Conservation (phyloP, 2,797 vertebrate genomes). For the Sebastes ruberrimus region DNA sequence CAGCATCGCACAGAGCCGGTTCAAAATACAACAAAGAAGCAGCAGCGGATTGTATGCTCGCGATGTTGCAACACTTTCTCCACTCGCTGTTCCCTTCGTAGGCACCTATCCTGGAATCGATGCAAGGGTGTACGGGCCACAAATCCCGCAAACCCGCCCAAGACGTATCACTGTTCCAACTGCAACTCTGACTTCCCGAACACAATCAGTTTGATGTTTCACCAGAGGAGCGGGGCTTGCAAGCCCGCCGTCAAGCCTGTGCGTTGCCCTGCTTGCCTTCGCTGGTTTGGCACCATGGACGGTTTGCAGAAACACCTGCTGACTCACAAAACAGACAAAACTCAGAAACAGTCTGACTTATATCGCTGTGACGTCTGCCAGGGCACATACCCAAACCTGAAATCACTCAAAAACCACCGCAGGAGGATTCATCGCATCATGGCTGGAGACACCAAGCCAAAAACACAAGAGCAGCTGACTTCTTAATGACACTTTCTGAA, state of each 20-base stretch:
- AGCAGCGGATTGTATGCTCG: slow-evolving; percentile 64
- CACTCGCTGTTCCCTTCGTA: slow-evolving; percentile 75
- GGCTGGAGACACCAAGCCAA: slow-evolving; percentile 55
- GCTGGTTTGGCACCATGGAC: slow-evolving; percentile 80
- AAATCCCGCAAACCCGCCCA: slow-evolving; percentile 48
- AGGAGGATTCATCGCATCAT: slow-evolving; percentile 79
- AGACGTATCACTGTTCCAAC: slow-evolving; percentile 71
- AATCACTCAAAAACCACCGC: slow-evolving; percentile 83
- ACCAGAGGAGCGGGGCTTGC: slow-evolving; percentile 79
- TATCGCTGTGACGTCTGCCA: slow-evolving; percentile 79
- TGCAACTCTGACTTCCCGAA: slow-evolving; percentile 80
- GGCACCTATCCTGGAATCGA: slow-evolving; percentile 79
- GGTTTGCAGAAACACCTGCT: slow-evolving; percentile 83
- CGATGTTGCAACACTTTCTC: slow-evolving; percentile 81
- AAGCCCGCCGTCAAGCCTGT: slow-evolving; percentile 80
- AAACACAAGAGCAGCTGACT: slow-evolving; percentile 43
- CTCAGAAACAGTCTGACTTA: slow-evolving; percentile 77
- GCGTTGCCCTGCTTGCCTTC: slow-evolving; percentile 82
- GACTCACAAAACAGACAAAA: slow-evolving; percentile 59
- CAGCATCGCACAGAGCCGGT: slow-evolving; percentile 9
- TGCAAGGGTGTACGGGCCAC: slow-evolving; percentile 70
- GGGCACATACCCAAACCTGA: slow-evolving; percentile 73
- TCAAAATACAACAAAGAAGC: slow-evolving; percentile 43
- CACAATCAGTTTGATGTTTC: slow-evolving; percentile 75
- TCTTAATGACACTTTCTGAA: slow-evolving; percentile 13